Base-by-base conservation (phyloP, 2,888 invertebrate species). In the Tetranychus piercei region DNA sequence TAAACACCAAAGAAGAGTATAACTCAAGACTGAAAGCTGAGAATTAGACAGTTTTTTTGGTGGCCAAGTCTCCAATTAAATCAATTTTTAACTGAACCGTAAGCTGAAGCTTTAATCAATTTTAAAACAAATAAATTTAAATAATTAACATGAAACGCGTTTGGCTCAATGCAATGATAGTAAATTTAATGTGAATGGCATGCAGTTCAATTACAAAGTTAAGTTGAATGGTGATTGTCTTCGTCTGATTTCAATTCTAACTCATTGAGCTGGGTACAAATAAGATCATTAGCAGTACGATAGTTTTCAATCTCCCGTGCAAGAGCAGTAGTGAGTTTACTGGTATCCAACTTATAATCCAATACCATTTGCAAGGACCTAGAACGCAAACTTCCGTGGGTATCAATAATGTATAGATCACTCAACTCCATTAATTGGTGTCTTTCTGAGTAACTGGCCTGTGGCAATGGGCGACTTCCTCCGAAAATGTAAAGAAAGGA, bases 401-500 rank as follows among this genome's bases (percentile, higher is more conserved):
- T 3, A 55, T 55, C 55, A 55, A 55, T 55, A 9, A 55, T 2
- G 15, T 1, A 55, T 55, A 55, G 55, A 55, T 55, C 55, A 55
- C 6, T 15, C 9, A 55, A 1, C 55, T 55, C 55, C 55, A 55
- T 55, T 15, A 55, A 15, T 6, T 55, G 55, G 2, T 55, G 55
- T 55, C 3, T 7, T 55, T 55, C 55, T 6, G 55, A 55, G 15
- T 55, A 2, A 15, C 6, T 15, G 3, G 55, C 55, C 7, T 55
- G 55, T 1, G 55, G 55, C 15, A 55, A 55, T 55, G 55, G 55
- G 3, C 55, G 7, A 7, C 55, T 93, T 67, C 94, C 94, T 72
- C 94, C 94, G 84, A 94, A 94, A 75, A 94, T 84, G 82, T 88
- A 93, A 79, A 92, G 86, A 80, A 87, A 86, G n/a, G n/a, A 34